Evolutionary conservation across 2,113 vertebrate species (phyloP).

Genomic region (Capricornis sumatraensis): DNA sequence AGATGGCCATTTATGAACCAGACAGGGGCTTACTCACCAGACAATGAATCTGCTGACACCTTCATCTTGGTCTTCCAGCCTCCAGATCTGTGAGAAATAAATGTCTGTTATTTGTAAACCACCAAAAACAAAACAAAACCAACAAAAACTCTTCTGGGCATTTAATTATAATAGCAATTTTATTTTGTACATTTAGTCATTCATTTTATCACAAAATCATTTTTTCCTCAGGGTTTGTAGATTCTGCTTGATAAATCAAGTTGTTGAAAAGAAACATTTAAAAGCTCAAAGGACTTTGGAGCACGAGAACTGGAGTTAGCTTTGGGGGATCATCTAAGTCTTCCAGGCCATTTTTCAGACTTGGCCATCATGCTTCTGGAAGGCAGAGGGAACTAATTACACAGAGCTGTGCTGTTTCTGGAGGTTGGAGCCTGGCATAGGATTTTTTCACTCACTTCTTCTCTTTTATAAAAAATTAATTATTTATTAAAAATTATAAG

Average conservation of each 20-base stretch:
- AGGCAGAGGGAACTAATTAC: rapidly evolving
- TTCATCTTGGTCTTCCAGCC: background rate
- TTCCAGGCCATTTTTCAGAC: background rate
- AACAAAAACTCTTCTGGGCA: background rate
- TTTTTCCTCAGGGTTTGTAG: background rate
- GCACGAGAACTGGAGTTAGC: background rate
- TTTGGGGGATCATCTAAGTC: background rate
- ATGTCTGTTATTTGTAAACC: background rate
- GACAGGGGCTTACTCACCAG: background rate
- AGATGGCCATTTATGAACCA: background rate
- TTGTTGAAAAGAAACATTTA: background rate
- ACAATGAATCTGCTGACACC: background rate
- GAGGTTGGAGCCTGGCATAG: rapidly evolving
- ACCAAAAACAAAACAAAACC: background rate
- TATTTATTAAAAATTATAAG: background rate
- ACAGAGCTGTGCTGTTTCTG: background rate
- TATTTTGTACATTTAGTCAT: background rate
- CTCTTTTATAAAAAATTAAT: background rate
- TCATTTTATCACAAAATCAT: background rate
- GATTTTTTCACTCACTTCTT: background rate
- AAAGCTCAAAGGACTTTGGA: background rate
- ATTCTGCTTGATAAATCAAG: background rate
- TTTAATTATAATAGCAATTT: background rate
- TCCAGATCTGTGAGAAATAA: background rate
- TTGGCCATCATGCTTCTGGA: too few species aligned